Conservation (phyloP, 2,797 vertebrate genomes). For the Enteromius mattozi region DNA sequence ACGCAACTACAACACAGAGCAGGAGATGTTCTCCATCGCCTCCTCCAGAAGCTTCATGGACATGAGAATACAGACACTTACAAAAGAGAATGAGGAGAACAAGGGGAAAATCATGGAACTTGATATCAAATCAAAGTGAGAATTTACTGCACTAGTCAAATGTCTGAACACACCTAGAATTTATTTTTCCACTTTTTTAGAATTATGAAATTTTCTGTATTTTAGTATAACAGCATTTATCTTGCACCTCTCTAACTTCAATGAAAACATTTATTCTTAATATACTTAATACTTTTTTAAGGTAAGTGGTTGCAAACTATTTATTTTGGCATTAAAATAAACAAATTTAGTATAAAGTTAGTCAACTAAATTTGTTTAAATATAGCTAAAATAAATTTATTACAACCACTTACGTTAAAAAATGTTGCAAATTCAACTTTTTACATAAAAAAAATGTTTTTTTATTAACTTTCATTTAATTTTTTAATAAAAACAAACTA, state of each 20-base stretch:
- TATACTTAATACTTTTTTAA: too few relatives aligned
- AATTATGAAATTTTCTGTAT: background rate
- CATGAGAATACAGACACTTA: conserved; percentile 65
- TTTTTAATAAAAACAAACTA: too few relatives aligned
- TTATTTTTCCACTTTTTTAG: background rate
- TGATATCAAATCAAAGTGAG: conserved; percentile 77
- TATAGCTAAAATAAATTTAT: too few relatives aligned
- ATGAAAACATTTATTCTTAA: too few relatives aligned
- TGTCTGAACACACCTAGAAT: background rate
- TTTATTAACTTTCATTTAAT: too few relatives aligned
- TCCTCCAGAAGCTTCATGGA: conserved; percentile 73
- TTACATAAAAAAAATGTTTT: too few relatives aligned
- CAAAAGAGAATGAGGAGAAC: conserved; percentile 76
- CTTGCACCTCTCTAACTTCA: background rate
- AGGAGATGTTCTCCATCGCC: conserved; percentile 66
- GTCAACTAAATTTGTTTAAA: too few relatives aligned
- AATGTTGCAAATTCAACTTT: too few relatives aligned
- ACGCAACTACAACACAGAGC: conserved; percentile 75
- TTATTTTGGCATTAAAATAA: too few relatives aligned
- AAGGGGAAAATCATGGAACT: conserved; percentile 69
- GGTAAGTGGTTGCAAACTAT: too few relatives aligned
- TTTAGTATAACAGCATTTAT: background rate
- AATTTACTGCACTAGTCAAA: background rate
- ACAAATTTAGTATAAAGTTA: too few relatives aligned
- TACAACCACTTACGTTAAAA: too few relatives aligned